Conservation (phyloP, 2,113 vertebrate species). For the Aix galericulata region DNA sequence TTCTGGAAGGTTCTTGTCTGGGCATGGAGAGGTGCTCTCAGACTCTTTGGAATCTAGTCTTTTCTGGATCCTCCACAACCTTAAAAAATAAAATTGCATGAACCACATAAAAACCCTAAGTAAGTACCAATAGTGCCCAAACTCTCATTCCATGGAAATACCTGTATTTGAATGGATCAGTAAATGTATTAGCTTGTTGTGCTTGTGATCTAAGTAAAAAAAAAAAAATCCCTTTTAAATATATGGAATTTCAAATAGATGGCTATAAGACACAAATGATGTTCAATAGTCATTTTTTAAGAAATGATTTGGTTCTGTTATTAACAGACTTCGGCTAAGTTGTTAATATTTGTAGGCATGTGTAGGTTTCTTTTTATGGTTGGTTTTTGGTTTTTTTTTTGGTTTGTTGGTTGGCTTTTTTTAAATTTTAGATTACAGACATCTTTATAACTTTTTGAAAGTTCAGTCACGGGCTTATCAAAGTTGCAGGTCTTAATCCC, state of each 20-base stretch:
- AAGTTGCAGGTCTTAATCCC: neutral
- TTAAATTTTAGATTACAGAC: neutral
- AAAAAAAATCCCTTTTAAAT: neutral
- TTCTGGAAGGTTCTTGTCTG: neutral
- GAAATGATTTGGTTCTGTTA: neutral
- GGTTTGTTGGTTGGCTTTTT: neutral
- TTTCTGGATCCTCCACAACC: neutral
- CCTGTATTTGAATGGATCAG: neutral
- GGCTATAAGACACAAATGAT: neutral
- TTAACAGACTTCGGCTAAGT: neutral
- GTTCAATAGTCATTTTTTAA: neutral
- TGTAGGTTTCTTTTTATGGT: neutral
- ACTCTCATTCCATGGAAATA: neutral
- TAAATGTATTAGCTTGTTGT: neutral
- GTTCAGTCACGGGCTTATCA: neutral
- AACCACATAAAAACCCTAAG: neutral
- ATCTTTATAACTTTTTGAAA: neutral
- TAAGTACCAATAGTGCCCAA: neutral
- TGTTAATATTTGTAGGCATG: neutral
- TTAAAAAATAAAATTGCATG: neutral
- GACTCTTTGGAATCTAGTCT: neutral
- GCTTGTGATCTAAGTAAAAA: neutral
- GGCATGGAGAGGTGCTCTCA: neutral
- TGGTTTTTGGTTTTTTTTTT: too few relatives aligned
- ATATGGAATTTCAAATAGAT: neutral